Evolutionary conservation across 2,797 vertebrate genomes (phyloP).

Genomic region (Selene dorsalis): DNA sequence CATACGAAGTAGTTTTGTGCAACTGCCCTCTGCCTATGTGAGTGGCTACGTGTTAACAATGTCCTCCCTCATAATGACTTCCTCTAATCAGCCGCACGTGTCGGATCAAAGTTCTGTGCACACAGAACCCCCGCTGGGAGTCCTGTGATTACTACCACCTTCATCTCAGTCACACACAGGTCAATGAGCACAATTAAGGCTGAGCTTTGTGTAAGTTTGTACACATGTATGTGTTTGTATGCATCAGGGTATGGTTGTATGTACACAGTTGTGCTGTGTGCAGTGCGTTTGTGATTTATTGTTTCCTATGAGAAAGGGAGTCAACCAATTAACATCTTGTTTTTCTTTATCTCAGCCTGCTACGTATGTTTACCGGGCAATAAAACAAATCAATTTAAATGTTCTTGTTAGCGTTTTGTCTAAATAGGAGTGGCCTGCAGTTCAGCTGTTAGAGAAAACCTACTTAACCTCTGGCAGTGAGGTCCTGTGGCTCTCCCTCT

Average conservation of each 20-base stretch:
- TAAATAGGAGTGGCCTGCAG: slow-evolving; percentile 45
- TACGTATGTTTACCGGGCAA: slow-evolving; percentile 15
- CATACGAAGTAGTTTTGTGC: slow-evolving; percentile 26
- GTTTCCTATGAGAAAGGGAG: slow-evolving; percentile 13
- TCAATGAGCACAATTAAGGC: slow-evolving; percentile 68
- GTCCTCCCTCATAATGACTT: slow-evolving; percentile 68
- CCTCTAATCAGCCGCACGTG: slow-evolving; percentile 79
- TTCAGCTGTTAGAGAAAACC: slow-evolving; percentile 63
- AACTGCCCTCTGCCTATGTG: slow-evolving; percentile 51
- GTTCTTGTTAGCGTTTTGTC: slow-evolving; percentile 43
- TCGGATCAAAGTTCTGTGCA: slow-evolving; percentile 73
- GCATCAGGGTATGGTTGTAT: slow-evolving; percentile 1
- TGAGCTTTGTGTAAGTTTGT: slow-evolving; percentile 11
- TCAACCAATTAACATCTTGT: slow-evolving; percentile 35
- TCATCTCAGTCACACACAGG: slow-evolving; percentile 57
- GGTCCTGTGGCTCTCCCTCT: slow-evolving; percentile 65
- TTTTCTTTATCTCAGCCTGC: slow-evolving; percentile 8
- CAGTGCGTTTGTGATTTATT: slow-evolving; percentile 31
- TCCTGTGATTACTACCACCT: slow-evolving; percentile 72
- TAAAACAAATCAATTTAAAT: slow-evolving; percentile 37
- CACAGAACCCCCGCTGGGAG: slow-evolving; percentile 56
- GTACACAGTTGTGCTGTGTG: not conserved
- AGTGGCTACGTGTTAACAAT: slow-evolving; percentile 66
- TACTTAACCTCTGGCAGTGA: slow-evolving; percentile 70
- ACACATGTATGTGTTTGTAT: slow-evolving; percentile 15